phyloP scores from a whole-genome alignment of 2,888 invertebrate species.

The Caenorhabditis sulstoni region DNA sequence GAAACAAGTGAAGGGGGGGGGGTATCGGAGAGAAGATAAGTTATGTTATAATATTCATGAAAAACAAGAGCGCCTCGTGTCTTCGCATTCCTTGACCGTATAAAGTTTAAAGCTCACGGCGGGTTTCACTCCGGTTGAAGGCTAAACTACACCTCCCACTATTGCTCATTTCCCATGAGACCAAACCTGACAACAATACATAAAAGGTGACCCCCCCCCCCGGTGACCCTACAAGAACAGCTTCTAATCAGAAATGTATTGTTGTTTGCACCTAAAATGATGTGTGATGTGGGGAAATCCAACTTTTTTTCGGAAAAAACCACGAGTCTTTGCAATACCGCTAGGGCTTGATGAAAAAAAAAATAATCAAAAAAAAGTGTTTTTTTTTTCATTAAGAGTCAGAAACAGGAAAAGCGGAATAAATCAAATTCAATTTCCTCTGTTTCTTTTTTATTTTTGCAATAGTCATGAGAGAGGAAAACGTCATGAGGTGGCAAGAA shows the following conservation, averaged over 20 bases:
- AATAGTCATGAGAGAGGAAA: background rate
- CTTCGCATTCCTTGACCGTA: background rate
- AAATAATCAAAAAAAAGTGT: background rate
- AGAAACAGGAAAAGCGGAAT: background rate
- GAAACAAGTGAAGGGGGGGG: background rate
- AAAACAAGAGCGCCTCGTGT: background rate
- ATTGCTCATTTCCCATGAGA: slow-evolving; percentile 8
- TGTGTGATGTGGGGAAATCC: no score
- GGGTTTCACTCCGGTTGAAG: background rate
- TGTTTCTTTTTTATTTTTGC: no score
- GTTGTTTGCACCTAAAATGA: no score
- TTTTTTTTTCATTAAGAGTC: background rate
- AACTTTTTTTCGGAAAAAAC: no score
- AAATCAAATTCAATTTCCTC: slow-evolving; percentile 3
- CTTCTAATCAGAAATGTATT: slow-evolving; percentile 43
- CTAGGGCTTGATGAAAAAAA: background rate
- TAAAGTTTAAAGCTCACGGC: slow-evolving; percentile 2
- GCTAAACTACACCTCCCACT: background rate
- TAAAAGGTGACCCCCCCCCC: no score
- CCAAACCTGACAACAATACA: no score
- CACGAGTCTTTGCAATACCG: no score
- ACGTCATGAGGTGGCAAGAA: background rate
- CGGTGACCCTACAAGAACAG: no score
- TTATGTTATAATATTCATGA: slow-evolving; percentile 25
- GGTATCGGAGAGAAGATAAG: slow-evolving; percentile 3